Base-by-base conservation (phyloP, 2,888 invertebrate genomes). In the Chymomyza procnemis region DNA sequence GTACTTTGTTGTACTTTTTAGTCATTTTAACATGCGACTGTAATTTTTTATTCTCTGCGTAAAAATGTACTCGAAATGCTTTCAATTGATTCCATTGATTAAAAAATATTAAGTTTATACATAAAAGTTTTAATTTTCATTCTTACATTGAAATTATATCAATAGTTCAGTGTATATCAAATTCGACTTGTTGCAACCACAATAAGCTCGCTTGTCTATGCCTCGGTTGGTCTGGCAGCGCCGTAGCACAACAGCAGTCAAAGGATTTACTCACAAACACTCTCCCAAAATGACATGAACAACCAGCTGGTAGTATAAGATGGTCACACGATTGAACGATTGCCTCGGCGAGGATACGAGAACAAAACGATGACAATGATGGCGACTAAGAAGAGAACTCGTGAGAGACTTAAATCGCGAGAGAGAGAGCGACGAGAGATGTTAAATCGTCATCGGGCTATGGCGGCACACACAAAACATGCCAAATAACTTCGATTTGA, bases 401-500 rank as follows among this genome's bases (percentile, higher is more conserved):
- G n/a, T n/a, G n/a, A n/a, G n/a, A n/a, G n/a, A n/a, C n/a, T n/a
- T n/a, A n/a, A n/a, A n/a, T n/a, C n/a, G 34, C 34, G 12, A 5
- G 34, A 41, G 12, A 4, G 34, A 12, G 12, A 41, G 34, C 8
- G 30, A 30, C 54, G 67, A 55, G 26, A 12, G 34, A 12, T 12
- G 34, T 12, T 41, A 0, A 26, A 26, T 4, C 26, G 26, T 26
- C 26, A 26, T 26, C 26, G 26, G 67, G 67, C 60, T 30, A 55
- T 56, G 67, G 50, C 61, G 16, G 41, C 34, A 41, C 63, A 22
- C 50, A 18, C 52, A 59, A 69, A 75, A 59, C 60, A 72, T 71
- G 67, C 68, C 62, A 68, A 77, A 73, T 66, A 71, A 75, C 73
- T 73, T 78, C 75, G 72, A 80, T 74, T 82, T 67, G 76, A 79